These are phyloP conservation scores for Drosophila colorata DNA, from an alignment of 2,888 invertebrate genomes.

Conservation along the genomic window DNA sequence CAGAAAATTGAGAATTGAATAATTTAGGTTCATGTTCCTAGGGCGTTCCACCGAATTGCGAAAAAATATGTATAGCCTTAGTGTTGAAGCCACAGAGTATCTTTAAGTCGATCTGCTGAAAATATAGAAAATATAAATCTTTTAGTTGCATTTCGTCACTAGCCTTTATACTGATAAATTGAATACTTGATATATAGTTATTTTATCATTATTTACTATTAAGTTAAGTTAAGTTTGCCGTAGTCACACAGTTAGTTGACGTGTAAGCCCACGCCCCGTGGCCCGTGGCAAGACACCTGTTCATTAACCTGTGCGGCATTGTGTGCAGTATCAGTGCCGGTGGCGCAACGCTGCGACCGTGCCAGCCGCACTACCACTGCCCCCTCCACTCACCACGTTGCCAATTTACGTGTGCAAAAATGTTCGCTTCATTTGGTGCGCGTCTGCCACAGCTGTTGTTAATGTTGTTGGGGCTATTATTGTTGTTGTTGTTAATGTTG, in stretches of 20 bases:
- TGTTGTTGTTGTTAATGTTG: constrained; percentile 25
- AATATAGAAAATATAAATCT: too few species aligned
- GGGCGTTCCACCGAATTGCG: too few species aligned
- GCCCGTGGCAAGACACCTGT: constrained; percentile 37
- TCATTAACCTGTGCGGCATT: constrained; percentile 53
- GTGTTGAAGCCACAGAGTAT: too few species aligned
- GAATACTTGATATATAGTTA: neutral
- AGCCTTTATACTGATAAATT: neutral
- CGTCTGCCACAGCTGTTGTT: constrained; percentile 58
- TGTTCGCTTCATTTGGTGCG: constrained; percentile 71
- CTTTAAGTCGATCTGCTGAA: too few species aligned
- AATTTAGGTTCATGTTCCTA: too few species aligned
- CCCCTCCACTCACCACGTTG: neutral
- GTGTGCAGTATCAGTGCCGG: constrained; percentile 49
- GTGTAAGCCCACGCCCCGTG: neutral
- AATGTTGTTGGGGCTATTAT: constrained; percentile 28
- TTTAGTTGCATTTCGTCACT: too few species aligned
- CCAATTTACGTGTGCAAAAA: constrained; percentile 56
- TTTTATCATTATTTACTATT: constrained; percentile 8
- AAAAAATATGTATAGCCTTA: too few species aligned
- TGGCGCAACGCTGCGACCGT: constrained; percentile 29
- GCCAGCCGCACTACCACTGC: neutral
- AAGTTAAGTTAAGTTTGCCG: constrained; percentile 14
- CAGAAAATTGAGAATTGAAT: too few species aligned
- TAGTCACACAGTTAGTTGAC: constrained; percentile 18